Evolutionary conservation across 2,888 invertebrate species (phyloP).

Genomic region (Tinea trinotella): DNA sequence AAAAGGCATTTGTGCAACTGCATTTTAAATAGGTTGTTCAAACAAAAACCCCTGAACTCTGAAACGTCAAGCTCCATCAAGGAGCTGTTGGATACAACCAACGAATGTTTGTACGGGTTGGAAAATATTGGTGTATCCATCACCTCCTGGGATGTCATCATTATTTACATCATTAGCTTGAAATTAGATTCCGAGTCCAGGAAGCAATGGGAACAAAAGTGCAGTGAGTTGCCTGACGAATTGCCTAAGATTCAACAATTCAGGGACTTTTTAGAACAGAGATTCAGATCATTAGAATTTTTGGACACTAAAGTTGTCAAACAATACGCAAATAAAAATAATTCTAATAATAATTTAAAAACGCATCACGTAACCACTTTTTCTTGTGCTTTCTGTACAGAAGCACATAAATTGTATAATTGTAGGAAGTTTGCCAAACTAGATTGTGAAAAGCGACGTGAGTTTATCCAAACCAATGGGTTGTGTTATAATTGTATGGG

Average conservation of each 20-base stretch:
- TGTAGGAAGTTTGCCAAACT: not conserved
- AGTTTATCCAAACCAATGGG: not conserved
- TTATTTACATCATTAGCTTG: not conserved
- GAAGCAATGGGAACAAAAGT: not conserved
- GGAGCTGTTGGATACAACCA: slow-evolving; percentile 19
- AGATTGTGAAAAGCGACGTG: not conserved
- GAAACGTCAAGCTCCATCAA: slow-evolving; percentile 15
- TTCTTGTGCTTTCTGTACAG: not conserved
- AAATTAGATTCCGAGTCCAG: not conserved
- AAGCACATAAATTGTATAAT: not conserved
- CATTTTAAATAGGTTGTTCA: slow-evolving; percentile 17
- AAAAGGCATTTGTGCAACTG: slow-evolving; percentile 12
- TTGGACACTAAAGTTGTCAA: not conserved
- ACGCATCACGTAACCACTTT: not conserved
- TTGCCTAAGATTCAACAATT: not conserved
- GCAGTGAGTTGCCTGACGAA: not conserved
- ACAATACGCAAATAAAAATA: not conserved
- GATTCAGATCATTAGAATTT: not conserved
- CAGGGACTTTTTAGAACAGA: not conserved
- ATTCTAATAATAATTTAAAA: not conserved
- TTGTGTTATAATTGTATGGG: too few species aligned
- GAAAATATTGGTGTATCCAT: slow-evolving; percentile 13
- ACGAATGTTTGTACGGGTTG: slow-evolving; percentile 18
- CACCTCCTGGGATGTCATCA: slow-evolving; percentile 13
- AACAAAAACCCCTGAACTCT: not conserved